Evolutionary conservation across 2,797 vertebrate species (phyloP).

Genomic region (Pterois miles): DNA sequence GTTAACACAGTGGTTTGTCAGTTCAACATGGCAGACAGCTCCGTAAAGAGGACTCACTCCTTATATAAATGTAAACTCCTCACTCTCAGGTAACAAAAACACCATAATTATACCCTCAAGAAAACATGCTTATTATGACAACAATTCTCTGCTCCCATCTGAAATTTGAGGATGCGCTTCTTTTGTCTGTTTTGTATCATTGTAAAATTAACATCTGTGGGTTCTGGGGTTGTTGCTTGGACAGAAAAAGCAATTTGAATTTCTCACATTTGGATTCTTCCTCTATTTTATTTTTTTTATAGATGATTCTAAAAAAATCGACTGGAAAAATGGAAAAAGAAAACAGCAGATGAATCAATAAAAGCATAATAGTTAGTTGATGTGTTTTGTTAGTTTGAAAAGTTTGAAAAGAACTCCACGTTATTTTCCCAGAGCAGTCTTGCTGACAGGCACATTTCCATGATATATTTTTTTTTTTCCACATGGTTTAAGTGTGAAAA

Average conservation of each 20-base stretch:
- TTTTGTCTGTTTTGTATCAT: background rate
- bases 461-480: rapidly evolving
- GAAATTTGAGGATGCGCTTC: background rate
- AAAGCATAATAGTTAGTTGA: background rate
- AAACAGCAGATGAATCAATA: background rate
- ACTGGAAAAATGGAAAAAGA: background rate
- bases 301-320: background rate
- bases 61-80: no score
- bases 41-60: no score
- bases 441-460: background rate
- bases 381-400: background rate
- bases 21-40: no score
- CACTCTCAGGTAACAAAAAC: no score
- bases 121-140: no score
- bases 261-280: background rate
- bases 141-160: background rate
- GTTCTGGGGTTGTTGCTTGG: background rate
- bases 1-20: no score
- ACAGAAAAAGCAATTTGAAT: background rate
- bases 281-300: background rate
- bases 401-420: no score
- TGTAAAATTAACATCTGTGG: background rate
- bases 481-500: no score
- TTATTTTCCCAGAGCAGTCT: background rate
- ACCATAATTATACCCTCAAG: no score